These are phyloP conservation scores for Eupithecia tripunctaria DNA, from an alignment of 2,888 invertebrate species.

Conservation along the genomic window DNA sequence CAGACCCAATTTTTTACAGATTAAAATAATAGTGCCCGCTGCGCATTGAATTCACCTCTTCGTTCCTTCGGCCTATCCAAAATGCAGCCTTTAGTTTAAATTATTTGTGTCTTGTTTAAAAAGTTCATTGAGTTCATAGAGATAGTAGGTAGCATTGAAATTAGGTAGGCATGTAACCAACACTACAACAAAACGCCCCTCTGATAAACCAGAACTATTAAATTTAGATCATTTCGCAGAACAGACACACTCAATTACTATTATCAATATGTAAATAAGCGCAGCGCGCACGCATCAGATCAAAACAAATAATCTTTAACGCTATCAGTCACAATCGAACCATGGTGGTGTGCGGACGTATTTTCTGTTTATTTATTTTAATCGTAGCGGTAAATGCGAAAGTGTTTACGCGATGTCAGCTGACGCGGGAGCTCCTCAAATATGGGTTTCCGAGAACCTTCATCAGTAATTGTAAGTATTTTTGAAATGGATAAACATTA, in stretches of 20 bases:
- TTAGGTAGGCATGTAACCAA: background rate
- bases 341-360: slow-evolving; percentile 67
- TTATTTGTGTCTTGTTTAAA: background rate
- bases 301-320: slow-evolving; percentile 45
- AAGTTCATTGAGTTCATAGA: background rate
- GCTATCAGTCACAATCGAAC: slow-evolving; percentile 58
- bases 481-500: too few species aligned
- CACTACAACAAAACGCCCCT: background rate
- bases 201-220: background rate
- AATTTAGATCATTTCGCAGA: slow-evolving; percentile 43
- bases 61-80: background rate
- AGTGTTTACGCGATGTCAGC: slow-evolving; percentile 87
- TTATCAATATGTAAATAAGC: slow-evolving; percentile 52
- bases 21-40: too few species aligned
- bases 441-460: slow-evolving; percentile 87
- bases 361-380: slow-evolving; percentile 56
- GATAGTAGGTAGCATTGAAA: background rate
- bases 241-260: slow-evolving; percentile 22
- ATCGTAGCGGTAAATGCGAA: slow-evolving; percentile 69
- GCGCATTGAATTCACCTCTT: too few species aligned
- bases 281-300: slow-evolving; percentile 61
- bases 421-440: slow-evolving; percentile 86
- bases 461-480: slow-evolving; percentile 88
- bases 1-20: too few species aligned
- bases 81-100: background rate